phyloP scores from a whole-genome alignment of 2,113 vertebrate genomes.

The Eudyptes chrysolophus region DNA sequence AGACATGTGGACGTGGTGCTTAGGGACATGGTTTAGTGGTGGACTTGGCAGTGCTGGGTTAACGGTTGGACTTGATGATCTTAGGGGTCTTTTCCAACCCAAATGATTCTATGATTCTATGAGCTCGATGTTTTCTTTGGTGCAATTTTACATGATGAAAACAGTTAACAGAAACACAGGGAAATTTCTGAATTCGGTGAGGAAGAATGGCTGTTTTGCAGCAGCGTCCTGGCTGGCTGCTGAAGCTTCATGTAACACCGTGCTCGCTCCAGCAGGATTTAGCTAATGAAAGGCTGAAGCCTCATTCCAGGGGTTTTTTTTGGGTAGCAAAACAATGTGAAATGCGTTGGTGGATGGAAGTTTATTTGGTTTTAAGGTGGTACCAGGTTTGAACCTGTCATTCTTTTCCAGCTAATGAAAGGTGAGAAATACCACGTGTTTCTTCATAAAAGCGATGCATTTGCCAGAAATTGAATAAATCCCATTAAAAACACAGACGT shows the following conservation, averaged over 20 bases:
- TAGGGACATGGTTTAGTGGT: not conserved
- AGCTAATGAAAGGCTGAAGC: not conserved
- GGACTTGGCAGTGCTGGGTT: not conserved
- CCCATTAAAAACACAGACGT: not conserved
- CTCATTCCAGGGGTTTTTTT: not conserved
- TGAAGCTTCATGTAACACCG: not conserved
- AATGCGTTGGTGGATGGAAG: not conserved
- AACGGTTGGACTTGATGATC: fast-evolving
- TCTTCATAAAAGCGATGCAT: not conserved
- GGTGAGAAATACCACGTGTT: not conserved
- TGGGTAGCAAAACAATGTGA: not conserved
- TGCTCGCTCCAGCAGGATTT: not conserved
- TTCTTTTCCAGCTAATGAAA: not conserved
- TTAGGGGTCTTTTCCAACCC: not conserved
- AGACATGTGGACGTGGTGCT: fast-evolving
- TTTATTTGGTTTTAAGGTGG: not conserved
- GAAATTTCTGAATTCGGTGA: not conserved
- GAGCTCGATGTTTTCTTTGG: not conserved
- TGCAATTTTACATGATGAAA: not conserved
- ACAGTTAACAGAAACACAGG: not conserved
- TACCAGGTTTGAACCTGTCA: not conserved
- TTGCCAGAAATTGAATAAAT: not conserved
- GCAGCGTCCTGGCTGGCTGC: not conserved
- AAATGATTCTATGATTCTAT: not conserved
- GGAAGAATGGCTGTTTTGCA: not conserved